Base-by-base conservation (phyloP, 2,797 vertebrate species). In the Hyperoplus lanceolatus region DNA sequence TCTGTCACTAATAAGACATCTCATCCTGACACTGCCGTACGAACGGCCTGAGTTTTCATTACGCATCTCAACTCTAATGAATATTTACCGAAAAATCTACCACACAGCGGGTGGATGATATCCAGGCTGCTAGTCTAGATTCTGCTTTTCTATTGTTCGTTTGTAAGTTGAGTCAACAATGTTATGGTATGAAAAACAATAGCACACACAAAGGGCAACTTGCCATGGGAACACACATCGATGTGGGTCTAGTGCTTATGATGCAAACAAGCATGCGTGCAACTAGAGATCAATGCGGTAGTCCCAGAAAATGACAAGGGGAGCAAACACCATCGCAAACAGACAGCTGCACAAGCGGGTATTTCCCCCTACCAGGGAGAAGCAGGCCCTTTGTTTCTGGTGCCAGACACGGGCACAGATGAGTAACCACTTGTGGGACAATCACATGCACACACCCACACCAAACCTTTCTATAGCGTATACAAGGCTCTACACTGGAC, bases 171-270 rank as follows among this genome's bases (percentile, higher is more conserved):
- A 88, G 84, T 79, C 83, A 73, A 87, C 77, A 58, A n/a, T 79
- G 84, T 81, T 83, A 69, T 80, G 84, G 78, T 90, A 66, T 69
- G 50, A 80, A 70, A 81, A 75, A 69, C 66, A 73, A 74, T 38
- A 10, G 67, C 68, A 90, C 73, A 88, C 90, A 90, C 73, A 88
- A 90, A 90, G 81, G 86, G 72, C 65, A 6, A 79, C 60, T 82
- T 89, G 87, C 92, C 86, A 64, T 50, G 72, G 67, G 81, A 85
- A 54, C 67, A 89, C 77, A 90, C 84, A 80, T 62, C 81, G 81
- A 81, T 46, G 16, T 57, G 56, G 73, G 58, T 79, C 80, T 64
- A 56, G 67, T 80, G 85, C 75, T 88, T 90, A 69, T 81, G 83
- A 82, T 91, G 79, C 79, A 90, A 89, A 90, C 88, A 88, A 75